Conservation (phyloP, 2,113 vertebrate genomes). For the Colinus virginianus region DNA sequence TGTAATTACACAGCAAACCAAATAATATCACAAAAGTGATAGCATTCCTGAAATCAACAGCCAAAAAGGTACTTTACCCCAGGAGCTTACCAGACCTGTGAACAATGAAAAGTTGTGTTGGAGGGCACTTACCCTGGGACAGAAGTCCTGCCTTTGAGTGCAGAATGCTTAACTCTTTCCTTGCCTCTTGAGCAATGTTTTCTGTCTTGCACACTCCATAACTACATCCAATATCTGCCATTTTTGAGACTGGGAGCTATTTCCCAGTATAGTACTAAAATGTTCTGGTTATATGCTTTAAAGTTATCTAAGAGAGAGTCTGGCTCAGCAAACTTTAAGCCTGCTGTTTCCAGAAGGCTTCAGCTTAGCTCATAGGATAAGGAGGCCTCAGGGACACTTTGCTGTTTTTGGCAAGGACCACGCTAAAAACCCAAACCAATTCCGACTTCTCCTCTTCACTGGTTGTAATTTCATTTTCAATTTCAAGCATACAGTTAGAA, state of each 20-base stretch:
- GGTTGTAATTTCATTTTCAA: constrained; percentile 11
- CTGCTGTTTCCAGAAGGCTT: constrained; percentile 24
- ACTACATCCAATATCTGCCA: neutral
- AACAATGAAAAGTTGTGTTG: constrained; percentile 56
- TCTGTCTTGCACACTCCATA: neutral
- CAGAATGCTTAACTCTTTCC: constrained; percentile 52
- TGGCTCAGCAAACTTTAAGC: constrained; percentile 26
- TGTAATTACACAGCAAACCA: constrained; percentile 57
- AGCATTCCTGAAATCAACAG: constrained; percentile 53
- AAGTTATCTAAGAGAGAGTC: neutral
- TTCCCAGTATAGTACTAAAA: constrained; percentile 11
- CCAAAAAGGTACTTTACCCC: constrained; percentile 51
- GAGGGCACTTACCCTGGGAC: neutral
- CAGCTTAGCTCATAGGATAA: neutral
- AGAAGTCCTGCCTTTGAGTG: constrained; percentile 13
- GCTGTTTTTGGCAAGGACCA: constrained; percentile 34
- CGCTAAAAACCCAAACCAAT: neutral
- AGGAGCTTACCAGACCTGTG: neutral
- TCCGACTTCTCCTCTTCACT: constrained; percentile 25
- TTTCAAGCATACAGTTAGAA: constrained; percentile 20
- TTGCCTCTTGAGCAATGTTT: neutral
- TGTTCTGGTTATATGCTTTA: neutral
- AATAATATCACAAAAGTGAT: constrained; percentile 50
- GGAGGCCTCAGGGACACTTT: constrained; percentile 27
- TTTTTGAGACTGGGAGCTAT: neutral